These are phyloP conservation scores for Tachuris rubrigastra DNA, from an alignment of 2,113 vertebrate species.

Conservation along the genomic window DNA sequence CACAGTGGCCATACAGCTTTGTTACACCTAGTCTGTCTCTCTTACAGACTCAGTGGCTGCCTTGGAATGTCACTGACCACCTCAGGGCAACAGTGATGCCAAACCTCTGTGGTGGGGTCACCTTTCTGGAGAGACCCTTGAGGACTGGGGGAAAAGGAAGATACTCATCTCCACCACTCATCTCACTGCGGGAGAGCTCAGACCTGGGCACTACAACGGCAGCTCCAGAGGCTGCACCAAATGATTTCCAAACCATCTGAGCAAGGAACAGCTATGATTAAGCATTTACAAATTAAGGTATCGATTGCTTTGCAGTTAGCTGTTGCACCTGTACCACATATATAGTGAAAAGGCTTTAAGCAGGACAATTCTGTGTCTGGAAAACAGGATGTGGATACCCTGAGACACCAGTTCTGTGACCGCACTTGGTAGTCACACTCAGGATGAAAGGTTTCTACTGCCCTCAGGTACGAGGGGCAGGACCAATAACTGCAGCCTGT, in stretches of 20 bases:
- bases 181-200: background rate
- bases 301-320: background rate
- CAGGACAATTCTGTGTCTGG: background rate
- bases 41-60: background rate
- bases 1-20: background rate
- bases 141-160: background rate
- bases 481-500: background rate
- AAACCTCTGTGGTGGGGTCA: background rate
- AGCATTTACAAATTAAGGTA: background rate
- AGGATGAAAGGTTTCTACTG: background rate
- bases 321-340: background rate
- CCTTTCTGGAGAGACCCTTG: background rate
- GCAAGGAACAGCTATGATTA: background rate
- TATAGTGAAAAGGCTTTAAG: background rate
- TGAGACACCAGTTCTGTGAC: background rate
- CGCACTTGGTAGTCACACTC: too few relatives aligned
- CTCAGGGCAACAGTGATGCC: fast-evolving
- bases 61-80: background rate
- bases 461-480: background rate
- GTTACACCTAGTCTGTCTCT: background rate
- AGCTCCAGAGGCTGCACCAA: background rate
- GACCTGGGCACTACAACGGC: background rate
- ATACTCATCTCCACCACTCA: background rate
- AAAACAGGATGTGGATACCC: background rate
- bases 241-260: background rate